Percentiles rank a stretch among this genome's conserved stretches.
Conservation (phyloP, 2,113 vertebrate genomes). For the Procavia capensis region DNA sequence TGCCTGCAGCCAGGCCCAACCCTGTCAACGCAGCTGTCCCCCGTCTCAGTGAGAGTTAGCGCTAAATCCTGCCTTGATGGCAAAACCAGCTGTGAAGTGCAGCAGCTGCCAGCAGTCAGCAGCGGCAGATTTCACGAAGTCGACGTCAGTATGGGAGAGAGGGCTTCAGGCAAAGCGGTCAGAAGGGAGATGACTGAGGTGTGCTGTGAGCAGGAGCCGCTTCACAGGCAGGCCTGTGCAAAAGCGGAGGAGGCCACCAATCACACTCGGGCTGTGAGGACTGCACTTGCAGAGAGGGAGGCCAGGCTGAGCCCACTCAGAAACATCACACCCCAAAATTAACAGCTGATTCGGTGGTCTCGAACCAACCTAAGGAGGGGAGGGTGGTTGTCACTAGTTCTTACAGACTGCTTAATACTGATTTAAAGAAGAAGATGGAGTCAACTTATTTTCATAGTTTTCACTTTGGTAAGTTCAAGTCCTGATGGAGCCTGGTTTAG, state of each 20-base stretch:
- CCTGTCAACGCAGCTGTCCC: not conserved
- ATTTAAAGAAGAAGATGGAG: not conserved
- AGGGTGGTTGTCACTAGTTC: not conserved
- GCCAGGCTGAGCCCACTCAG: not conserved
- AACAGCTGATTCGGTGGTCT: not conserved
- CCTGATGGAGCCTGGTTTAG: not conserved
- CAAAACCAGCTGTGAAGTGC: not conserved
- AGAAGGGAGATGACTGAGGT: not conserved
- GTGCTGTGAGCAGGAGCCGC: not conserved
- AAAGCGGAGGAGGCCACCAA: not conserved
- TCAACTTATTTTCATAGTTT: not conserved
- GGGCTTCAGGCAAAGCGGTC: not conserved
- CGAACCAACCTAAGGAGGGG: not conserved
- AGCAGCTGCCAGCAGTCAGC: not conserved
- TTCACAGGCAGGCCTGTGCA: not conserved
- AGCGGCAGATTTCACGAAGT: not conserved
- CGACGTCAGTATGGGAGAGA: not conserved
- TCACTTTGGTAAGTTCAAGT: not conserved
- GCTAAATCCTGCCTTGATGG: not conserved
- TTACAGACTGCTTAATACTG: not conserved
- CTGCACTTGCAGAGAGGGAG: no score
- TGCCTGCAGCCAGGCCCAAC: accelerated
- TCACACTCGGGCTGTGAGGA: not conserved
- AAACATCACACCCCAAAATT: not conserved
- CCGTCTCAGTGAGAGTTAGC: not conserved